Evolutionary conservation across 2,888 invertebrate genomes (phyloP).

Genomic region (Stenurella melanura): DNA sequence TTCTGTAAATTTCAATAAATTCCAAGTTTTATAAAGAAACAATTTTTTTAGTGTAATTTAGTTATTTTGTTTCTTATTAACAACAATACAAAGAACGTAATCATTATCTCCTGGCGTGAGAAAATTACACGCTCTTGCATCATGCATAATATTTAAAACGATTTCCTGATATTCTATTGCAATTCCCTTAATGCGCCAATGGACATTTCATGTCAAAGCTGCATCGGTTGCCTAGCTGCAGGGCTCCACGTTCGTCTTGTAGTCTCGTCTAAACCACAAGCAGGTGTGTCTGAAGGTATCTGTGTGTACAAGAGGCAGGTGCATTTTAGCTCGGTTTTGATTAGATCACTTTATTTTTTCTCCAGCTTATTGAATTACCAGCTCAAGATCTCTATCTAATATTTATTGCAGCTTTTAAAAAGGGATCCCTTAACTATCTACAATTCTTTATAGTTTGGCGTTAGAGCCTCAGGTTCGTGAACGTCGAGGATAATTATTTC

Average conservation of each 20-base stretch:
- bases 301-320: slow-evolving; percentile 36
- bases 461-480: slow-evolving; percentile 21
- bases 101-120: too few relatives aligned
- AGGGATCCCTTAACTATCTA: not conserved
- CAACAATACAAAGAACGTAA: too few relatives aligned
- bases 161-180: slow-evolving; percentile 17
- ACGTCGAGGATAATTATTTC: slow-evolving; percentile 15
- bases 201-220: slow-evolving; percentile 33
- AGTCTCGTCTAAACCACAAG: slow-evolving; percentile 29
- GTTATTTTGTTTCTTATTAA: too few relatives aligned
- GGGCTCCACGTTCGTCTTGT: slow-evolving; percentile 14
- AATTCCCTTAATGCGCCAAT: slow-evolving; percentile 28
- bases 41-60: too few relatives aligned
- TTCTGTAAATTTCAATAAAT: too few relatives aligned
- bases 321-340: slow-evolving; percentile 33
- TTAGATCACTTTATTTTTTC: slow-evolving; percentile 39
- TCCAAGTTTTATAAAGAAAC: too few relatives aligned
- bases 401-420: slow-evolving; percentile 42
- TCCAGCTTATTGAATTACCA: slow-evolving; percentile 38
- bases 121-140: not conserved
- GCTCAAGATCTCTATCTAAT: slow-evolving; percentile 37
- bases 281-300: slow-evolving; percentile 37
- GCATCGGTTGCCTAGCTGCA: slow-evolving; percentile 26
- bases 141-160: not conserved
- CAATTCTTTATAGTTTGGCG: slow-evolving; percentile 13